Conservation (phyloP, 2,888 invertebrate genomes). For the Caenorhabditis sp. region DNA sequence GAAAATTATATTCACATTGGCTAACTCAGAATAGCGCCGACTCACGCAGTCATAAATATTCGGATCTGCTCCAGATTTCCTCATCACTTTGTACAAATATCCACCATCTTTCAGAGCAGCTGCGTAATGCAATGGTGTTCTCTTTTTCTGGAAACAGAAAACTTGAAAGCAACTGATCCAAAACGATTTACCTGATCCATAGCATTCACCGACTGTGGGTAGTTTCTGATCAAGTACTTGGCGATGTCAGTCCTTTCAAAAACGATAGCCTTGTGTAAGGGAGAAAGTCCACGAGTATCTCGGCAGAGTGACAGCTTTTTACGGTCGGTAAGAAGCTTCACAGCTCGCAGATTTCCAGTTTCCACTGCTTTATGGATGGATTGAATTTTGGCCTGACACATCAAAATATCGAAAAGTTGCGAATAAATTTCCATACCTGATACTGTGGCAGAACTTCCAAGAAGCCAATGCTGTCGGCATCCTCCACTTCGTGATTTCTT, state of each 20-base stretch:
- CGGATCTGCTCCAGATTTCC: conserved; percentile 87
- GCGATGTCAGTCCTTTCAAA: conserved; percentile 91
- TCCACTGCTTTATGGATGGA: conserved; percentile 84
- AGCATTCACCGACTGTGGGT: conserved; percentile 84
- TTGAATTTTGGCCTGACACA: conserved; percentile 83
- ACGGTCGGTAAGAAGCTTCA: conserved; percentile 84
- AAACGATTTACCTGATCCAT: conserved; percentile 83
- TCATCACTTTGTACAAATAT: conserved; percentile 87
- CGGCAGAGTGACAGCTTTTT: conserved; percentile 85
- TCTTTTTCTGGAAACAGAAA: conserved; percentile 86
- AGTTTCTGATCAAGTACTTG: conserved; percentile 86
- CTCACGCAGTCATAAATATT: conserved; percentile 86
- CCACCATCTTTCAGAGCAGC: conserved; percentile 87
- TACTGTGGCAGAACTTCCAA: conserved; percentile 91
- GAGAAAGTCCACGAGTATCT: conserved; percentile 82
- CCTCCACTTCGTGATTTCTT: conserved; percentile 85
- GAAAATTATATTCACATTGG: conserved; percentile 26
- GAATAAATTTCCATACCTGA: conserved; percentile 85
- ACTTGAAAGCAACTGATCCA: neutral
- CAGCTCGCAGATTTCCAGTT: conserved; percentile 85
- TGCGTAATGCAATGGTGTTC: conserved; percentile 88
- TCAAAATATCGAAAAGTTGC: neutral
- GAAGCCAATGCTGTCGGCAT: conserved; percentile 87
- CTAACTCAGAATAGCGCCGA: neutral
- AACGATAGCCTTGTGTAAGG: conserved; percentile 83